Conservation (phyloP, 2,113 vertebrate genomes). For the human region DNA sequence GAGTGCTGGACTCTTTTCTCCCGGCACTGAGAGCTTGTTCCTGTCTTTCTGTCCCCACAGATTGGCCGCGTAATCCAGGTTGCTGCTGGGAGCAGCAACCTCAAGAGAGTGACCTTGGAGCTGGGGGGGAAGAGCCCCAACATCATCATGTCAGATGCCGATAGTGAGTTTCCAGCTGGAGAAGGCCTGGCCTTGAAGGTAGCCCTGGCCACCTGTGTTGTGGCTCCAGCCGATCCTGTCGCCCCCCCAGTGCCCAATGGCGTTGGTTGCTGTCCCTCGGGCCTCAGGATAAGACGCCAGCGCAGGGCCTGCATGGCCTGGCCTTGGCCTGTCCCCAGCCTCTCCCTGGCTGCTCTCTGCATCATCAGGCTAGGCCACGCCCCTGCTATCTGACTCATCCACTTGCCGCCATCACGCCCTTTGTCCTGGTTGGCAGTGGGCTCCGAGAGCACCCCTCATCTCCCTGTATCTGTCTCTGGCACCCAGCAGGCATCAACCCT, state of each 20-base stretch:
- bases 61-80: constrained; percentile 95
- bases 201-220: not conserved
- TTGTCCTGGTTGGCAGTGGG: not conserved
- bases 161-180: constrained; percentile 84
- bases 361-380: not conserved
- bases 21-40: not conserved
- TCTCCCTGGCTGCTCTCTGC: not conserved
- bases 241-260: rapidly evolving
- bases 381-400: not conserved
- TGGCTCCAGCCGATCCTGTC: rapidly evolving
- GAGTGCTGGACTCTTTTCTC: not conserved
- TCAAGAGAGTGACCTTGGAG: constrained; percentile 97
- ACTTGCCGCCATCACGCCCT: rapidly evolving
- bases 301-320: not conserved
- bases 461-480: not conserved
- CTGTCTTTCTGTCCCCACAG: constrained; percentile 78
- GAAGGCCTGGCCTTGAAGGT: not conserved
- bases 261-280: not conserved
- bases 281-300: not conserved
- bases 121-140: constrained; percentile 98
- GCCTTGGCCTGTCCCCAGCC: not conserved
- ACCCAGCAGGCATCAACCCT: not conserved
- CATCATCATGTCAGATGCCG: constrained; percentile 95
- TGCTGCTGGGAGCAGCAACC: constrained; percentile 93
- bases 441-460: not conserved